Conservation (phyloP, 2,113 vertebrate species). For the Vidua chalybeata region DNA sequence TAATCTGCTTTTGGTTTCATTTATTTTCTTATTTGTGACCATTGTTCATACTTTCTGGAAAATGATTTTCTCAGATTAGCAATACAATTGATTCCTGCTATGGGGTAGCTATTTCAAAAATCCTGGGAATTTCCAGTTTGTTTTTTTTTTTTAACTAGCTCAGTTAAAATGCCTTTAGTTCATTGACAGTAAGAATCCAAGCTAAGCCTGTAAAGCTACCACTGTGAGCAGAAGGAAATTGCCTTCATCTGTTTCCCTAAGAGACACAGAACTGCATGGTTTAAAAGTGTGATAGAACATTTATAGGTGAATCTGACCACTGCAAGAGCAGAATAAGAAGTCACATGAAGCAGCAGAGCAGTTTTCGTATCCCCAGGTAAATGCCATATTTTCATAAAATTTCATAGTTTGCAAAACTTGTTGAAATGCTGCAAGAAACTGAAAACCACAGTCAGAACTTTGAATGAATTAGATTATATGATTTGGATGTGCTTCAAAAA, state of each 20-base stretch:
- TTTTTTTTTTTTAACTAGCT: not conserved
- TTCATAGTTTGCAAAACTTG: constrained; percentile 1
- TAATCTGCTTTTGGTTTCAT: not conserved
- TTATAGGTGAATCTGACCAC: constrained; percentile 9
- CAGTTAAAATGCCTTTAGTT: constrained; percentile 1
- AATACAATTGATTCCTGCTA: not conserved
- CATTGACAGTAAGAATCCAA: not conserved
- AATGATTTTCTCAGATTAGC: not conserved
- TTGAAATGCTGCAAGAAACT: constrained; percentile 22
- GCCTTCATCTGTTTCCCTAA: not conserved
- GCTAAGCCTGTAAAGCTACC: not conserved
- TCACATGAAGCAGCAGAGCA: not conserved
- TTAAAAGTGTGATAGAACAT: not conserved
- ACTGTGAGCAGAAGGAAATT: not conserved
- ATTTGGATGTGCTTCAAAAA: constrained; percentile 35
- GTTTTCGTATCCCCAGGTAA: not conserved
- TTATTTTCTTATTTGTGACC: not conserved
- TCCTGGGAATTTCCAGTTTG: not conserved
- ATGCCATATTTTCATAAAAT: constrained; percentile 8
- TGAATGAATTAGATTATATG: constrained; percentile 53
- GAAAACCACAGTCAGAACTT: not conserved
- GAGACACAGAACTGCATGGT: not conserved
- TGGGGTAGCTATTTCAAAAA: not conserved
- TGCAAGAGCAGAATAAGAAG: not conserved
- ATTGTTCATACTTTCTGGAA: not conserved